A percentile compares a stretch with the other conserved stretches of the same genome.
These are phyloP conservation scores for Monochamus saltuarius DNA, from an alignment of 1,140 invertebrate genomes.

Conservation along the genomic window DNA sequence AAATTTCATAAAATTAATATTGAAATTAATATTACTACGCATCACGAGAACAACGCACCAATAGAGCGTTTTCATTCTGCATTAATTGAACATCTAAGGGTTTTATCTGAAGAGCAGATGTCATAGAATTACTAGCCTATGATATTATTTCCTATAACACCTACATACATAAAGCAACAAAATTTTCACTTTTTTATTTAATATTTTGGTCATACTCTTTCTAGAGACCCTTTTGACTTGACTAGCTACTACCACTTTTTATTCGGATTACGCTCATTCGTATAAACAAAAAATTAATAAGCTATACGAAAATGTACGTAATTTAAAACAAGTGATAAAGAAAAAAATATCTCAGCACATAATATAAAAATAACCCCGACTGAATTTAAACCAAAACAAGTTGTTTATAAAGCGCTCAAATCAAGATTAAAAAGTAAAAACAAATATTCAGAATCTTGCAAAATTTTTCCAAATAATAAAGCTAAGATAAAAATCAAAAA, in stretches of 20 bases:
- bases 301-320: neutral
- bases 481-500: neutral
- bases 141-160: constrained; percentile 5
- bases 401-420: too few relatives aligned
- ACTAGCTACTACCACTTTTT: constrained; percentile 1
- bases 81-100: neutral
- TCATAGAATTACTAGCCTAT: neutral
- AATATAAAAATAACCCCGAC: too few relatives aligned
- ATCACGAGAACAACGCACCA: neutral
- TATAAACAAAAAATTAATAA: constrained; percentile 7
- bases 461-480: constrained; percentile 3
- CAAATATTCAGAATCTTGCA: too few relatives aligned
- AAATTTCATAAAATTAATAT: neutral
- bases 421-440: too few relatives aligned
- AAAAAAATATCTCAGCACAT: too few relatives aligned
- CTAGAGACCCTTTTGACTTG: neutral
- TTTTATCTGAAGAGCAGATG: neutral
- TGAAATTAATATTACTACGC: neutral
- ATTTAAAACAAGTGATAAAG: neutral
- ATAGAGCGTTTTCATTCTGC: neutral
- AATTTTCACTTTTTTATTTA: constrained; percentile 4
- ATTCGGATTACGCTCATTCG: constrained; percentile 5
- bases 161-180: constrained; percentile 2
- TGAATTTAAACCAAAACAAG: too few relatives aligned
- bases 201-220: constrained; percentile 10